Base-by-base conservation (phyloP, 2,888 invertebrate genomes). In the Erebia epiphron region DNA sequence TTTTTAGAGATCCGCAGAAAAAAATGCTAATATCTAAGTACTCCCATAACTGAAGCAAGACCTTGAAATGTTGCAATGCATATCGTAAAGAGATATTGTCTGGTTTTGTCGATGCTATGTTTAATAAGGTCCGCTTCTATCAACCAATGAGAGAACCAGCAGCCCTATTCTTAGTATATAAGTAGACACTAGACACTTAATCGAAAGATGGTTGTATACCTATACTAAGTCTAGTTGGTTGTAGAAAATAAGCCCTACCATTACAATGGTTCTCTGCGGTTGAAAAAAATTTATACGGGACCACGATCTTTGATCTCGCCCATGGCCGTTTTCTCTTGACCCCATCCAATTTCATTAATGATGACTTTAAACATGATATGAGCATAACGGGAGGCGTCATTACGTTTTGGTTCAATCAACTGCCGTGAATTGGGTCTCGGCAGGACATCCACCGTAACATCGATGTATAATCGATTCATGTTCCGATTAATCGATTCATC, bases 341-440 rank as follows among this genome's bases (percentile, higher is more conserved):
- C 52, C 35, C 60, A 52, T n/a, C 60, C 67, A 68, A 60, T 61
- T 68, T 50, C 52, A 26, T 43, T 50, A 68, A 61, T 61, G 52
- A 68, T 61, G 50, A 68, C 54, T 43, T 68, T 69, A 56, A 54
- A 66, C 14, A 21, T 66, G 66, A 66, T 66, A 56, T 54, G 66
- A 66, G 54, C 18, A 66, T 76, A 76, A 76, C 76, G 76, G 76
- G 70, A 62, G 64, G 58, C 60, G 41, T 70, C 74, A 73, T 76
- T 73, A 72, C 65, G 56, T 71, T 73, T 68, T 63, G 64, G 68
- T 68, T 73, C 71, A 73, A 75, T 78, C 75, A 75, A 75, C 70
- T 69, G 68, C 68, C 35, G 52, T 70, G 76, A 75, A 76, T 78
- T 76, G 70, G 76, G 76, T 76, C 77, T 75, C 50, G 64, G 26